phyloP scores from a whole-genome alignment of 2,113 vertebrate genomes.

The Rhinolophus sinicus region DNA sequence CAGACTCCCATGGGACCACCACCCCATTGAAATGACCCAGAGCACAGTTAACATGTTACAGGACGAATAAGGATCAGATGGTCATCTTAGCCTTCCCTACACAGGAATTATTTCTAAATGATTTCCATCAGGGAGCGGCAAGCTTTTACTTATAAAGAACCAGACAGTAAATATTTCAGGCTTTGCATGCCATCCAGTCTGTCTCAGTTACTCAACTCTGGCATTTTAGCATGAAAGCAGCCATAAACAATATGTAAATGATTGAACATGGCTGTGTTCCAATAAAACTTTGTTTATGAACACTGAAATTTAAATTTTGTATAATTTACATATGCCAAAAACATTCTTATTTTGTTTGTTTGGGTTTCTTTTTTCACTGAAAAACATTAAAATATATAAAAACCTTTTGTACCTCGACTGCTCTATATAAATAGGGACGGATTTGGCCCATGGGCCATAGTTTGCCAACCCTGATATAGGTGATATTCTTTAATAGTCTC shows the following conservation, averaged over 20 bases:
- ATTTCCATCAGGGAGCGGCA: not conserved
- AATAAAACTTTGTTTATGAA: not conserved
- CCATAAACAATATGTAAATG: not conserved
- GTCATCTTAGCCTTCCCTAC: not conserved
- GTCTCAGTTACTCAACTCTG: not conserved
- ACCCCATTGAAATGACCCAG: not conserved
- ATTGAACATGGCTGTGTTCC: not conserved
- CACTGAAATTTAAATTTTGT: not conserved
- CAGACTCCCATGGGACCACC: too few relatives aligned
- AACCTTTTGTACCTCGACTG: not conserved
- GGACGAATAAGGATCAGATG: accelerated
- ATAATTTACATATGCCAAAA: not conserved
- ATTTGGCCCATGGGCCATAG: not conserved
- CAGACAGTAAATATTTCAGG: not conserved
- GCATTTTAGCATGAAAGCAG: not conserved
- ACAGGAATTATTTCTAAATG: not conserved
- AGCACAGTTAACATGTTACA: not conserved
- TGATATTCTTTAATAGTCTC: not conserved
- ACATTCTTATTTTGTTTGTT: not conserved
- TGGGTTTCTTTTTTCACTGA: not conserved
- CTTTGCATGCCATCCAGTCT: not conserved
- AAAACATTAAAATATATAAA: not conserved
- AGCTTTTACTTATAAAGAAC: not conserved
- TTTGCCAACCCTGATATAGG: not conserved
- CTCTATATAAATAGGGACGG: not conserved